These are phyloP conservation scores for Sycophila sp. DNA, from an alignment of 1,140 invertebrate species.

Conservation along the genomic window DNA sequence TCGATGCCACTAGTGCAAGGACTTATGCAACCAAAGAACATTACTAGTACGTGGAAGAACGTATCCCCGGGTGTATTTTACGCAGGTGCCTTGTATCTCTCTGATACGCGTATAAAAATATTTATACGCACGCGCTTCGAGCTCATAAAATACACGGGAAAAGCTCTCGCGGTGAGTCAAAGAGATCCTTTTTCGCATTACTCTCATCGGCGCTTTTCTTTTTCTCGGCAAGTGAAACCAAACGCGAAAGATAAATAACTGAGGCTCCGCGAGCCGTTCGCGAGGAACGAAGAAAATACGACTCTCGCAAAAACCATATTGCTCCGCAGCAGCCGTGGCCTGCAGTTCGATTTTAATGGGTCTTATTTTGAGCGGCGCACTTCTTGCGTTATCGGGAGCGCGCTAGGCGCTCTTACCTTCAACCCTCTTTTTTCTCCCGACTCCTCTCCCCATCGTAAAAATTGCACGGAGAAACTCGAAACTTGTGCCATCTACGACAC, in stretches of 20 bases:
- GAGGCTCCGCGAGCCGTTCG: neutral
- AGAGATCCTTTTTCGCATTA: conserved; percentile 4
- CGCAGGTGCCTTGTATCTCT: too few relatives aligned
- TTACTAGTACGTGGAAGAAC: neutral
- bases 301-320: neutral
- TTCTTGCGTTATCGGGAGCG: neutral
- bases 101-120: neutral
- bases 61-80: neutral
- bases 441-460: neutral
- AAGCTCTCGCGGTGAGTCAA: neutral
- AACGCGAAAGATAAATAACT: conserved; percentile 1
- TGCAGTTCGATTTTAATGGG: neutral
- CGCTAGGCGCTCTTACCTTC: neutral
- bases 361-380: neutral
- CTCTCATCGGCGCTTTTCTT: neutral
- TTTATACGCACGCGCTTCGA: neutral
- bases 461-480: neutral
- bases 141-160: neutral
- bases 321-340: neutral
- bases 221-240: neutral
- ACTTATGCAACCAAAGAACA: too few relatives aligned
- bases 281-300: neutral
- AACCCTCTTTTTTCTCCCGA: neutral
- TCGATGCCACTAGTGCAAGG: too few relatives aligned
- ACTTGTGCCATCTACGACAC: neutral